Base-by-base conservation (phyloP, 2,797 vertebrate genomes). In the Megaceryle alcyon region DNA sequence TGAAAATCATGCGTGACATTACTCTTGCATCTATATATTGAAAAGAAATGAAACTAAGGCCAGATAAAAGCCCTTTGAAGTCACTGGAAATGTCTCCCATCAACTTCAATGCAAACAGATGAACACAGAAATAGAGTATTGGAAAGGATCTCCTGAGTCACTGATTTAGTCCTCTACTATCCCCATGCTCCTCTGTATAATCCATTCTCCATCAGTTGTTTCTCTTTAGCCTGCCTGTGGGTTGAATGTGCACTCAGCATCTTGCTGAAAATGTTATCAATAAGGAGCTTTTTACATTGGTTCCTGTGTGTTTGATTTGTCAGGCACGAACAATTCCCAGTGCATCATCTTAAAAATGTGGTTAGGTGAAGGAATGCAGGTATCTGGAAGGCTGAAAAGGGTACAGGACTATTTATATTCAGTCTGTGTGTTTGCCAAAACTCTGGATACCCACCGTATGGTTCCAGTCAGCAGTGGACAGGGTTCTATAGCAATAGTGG, bases 1-100 rank as follows among this genome's bases (percentile, higher is more conserved):
- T 37, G 78, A 90, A 96, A 96, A 90, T 95, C 90, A 87, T 93
- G 93, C 11, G 6, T 95, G 94, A 90, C 88, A 81, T 95, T 95
- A 65, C 81, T 95, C 86, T 90, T 72, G 54, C 81, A 44, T 87
- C 68, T 87, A 3, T 89, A 51, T 78, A 92, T 95, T 92, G 90
- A 93, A 89, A 92, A 95, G 81, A 95, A 95, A 95, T 95, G 61
- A 80, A 95, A 82, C 57, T 43, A 54, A 37, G 86, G 51, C 57
- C 0, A 0, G 57, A 79, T 43, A 88, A 91, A 92, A 91, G 68
- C 71, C 65, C 71, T 93, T 87, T 95, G 96, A 95, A 95, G 86
- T 95, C 3, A 0, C 64, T 90, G 75, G 88, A 92, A 90, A 91
- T 91, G 90, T 89, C 88, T 70, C 78, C 71, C 69, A 85, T 95